Evolutionary conservation across 2,113 vertebrate genomes (phyloP).

Genomic region (Leucoraja erinaceus): DNA sequence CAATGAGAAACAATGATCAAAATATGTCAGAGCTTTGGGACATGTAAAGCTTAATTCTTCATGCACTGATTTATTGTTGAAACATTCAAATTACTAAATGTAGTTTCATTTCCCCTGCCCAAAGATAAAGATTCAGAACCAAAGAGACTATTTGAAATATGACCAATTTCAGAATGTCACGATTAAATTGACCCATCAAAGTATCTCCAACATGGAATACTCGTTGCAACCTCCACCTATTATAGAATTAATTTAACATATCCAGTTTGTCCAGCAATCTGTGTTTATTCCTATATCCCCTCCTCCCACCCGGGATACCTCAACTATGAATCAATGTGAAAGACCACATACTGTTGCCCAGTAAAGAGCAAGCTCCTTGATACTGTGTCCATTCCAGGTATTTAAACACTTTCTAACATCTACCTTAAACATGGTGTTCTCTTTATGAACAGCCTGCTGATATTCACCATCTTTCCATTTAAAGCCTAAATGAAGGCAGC

Average conservation of each 20-base stretch:
- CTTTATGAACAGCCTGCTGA: neutral
- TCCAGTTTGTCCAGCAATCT: neutral
- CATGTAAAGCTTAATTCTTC: too few species aligned
- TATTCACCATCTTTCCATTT: neutral
- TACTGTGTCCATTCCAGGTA: neutral
- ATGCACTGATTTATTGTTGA: neutral
- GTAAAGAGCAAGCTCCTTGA: neutral
- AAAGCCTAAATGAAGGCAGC: neutral
- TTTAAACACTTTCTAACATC: neutral
- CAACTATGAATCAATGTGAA: neutral
- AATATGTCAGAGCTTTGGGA: neutral
- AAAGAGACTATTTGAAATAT: neutral
- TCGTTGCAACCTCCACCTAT: neutral
- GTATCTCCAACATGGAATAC: neutral
- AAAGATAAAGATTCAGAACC: neutral
- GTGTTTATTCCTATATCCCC: neutral
- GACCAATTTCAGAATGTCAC: neutral
- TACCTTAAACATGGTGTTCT: neutral
- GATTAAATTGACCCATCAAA: neutral
- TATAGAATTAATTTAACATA: neutral
- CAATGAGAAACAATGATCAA: neutral
- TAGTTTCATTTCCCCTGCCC: neutral
- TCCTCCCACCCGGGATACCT: neutral
- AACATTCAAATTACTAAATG: neutral
- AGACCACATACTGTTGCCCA: neutral